Percentiles rank a stretch among this genome's conserved stretches.
Evolutionary conservation across 2,888 invertebrate genomes (phyloP).

Genomic region (Stenurella melanura): DNA sequence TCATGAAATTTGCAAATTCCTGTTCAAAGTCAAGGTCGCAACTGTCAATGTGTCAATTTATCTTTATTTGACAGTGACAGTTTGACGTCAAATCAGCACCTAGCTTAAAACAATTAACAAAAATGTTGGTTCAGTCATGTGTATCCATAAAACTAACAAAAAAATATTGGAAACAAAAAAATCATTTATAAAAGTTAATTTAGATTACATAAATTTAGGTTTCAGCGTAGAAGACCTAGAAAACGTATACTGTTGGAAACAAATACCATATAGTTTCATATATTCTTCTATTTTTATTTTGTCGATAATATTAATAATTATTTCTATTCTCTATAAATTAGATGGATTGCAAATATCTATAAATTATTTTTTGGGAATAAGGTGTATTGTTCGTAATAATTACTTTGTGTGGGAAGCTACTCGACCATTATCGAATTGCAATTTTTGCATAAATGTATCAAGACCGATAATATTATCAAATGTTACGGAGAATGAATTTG

Average conservation of each 20-base stretch:
- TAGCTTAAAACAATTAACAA: background rate
- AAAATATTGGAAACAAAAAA: conserved; percentile 38
- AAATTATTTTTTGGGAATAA: conserved; percentile 75
- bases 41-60: too few relatives aligned
- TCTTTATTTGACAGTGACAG: background rate
- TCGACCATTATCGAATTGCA: conserved; percentile 87
- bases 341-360: conserved; percentile 25
- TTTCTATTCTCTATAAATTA: conserved; percentile 34
- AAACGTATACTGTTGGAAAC: conserved; percentile 34
- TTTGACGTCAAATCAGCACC: background rate
- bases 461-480: conserved; percentile 82
- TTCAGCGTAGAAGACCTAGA: conserved; percentile 51
- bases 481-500: conserved; percentile 81
- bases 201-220: conserved; percentile 51
- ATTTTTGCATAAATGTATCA: conserved; percentile 83
- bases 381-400: conserved; percentile 89
- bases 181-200: conserved; percentile 44
- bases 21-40: too few relatives aligned
- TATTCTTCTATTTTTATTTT: conserved; percentile 13
- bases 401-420: conserved; percentile 92
- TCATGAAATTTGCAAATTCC: too few relatives aligned
- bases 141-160: conserved; percentile 5
- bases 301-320: conserved; percentile 21
- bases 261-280: conserved; percentile 12
- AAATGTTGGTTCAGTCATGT: conserved; percentile 22